A percentile compares a stretch with the other conserved stretches of the same genome.
These are phyloP conservation scores for Melanaphis sacchari DNA, from an alignment of 1,140 invertebrate genomes.

Conservation along the genomic window DNA sequence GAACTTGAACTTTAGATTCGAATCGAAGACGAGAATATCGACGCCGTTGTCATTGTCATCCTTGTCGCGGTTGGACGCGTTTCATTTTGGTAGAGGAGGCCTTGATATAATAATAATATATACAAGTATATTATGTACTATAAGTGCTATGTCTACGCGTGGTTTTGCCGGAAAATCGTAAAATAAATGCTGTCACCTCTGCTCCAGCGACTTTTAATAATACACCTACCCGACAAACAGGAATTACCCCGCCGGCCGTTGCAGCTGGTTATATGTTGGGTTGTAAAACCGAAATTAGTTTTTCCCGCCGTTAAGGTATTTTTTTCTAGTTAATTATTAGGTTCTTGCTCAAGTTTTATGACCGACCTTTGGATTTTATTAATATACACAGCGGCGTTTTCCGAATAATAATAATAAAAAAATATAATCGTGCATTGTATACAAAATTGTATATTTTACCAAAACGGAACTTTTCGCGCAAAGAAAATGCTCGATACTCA, in stretches of 20 bases:
- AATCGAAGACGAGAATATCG: neutral
- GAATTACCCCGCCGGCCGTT: neutral
- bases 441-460: neutral
- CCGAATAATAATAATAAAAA: neutral
- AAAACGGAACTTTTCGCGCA: neutral
- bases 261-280: neutral
- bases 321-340: neutral
- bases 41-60: too few relatives aligned
- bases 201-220: neutral
- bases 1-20: slow-evolving; percentile 2
- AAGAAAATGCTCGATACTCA: neutral
- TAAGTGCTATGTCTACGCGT: neutral
- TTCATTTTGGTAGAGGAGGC: neutral
- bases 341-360: neutral
- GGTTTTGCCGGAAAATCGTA: slow-evolving; percentile 1
- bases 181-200: neutral
- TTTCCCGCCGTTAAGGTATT: neutral
- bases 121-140: neutral
- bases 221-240: neutral
- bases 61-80: neutral
- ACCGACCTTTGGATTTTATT: neutral
- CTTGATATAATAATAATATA: neutral
- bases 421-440: neutral
- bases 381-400: neutral
- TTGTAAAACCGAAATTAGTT: slow-evolving; percentile 33